A percentile compares a stretch with the other conserved stretches of the same genome.
Evolutionary conservation across 2,113 vertebrate genomes (phyloP).

Genomic region (Leptobrachium ailaonicum): DNA sequence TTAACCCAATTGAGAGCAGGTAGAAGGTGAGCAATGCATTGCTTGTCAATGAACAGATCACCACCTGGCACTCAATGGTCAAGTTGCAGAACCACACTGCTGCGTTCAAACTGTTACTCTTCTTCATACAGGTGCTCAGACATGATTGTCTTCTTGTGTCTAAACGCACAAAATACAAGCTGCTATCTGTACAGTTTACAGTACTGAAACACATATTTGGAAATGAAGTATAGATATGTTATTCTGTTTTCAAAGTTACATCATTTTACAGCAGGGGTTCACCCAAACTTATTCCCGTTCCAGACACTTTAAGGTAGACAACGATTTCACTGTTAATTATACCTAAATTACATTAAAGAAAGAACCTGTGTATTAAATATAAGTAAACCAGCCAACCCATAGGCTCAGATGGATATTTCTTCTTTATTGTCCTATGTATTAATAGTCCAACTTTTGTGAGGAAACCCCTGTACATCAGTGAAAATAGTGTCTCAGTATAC

Average conservation of each 20-base stretch:
- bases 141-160: slow-evolving; percentile 98
- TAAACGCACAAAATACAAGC: slow-evolving; percentile 86
- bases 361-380: slow-evolving; percentile 67
- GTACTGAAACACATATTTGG: slow-evolving; percentile 96
- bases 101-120: slow-evolving; percentile 75
- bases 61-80: background rate
- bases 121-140: slow-evolving; percentile 79
- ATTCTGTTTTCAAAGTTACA: slow-evolving; percentile 98
- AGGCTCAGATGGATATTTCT: slow-evolving; percentile 74
- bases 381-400: slow-evolving; percentile 81
- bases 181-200: slow-evolving; percentile 91
- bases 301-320: slow-evolving; percentile 83
- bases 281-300: slow-evolving; percentile 75
- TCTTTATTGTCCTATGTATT: slow-evolving; percentile 55
- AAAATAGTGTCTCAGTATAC: slow-evolving; percentile 80
- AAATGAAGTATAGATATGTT: slow-evolving; percentile 97
- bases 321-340: slow-evolving; percentile 75
- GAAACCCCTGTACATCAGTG: slow-evolving; percentile 79
- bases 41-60: background rate
- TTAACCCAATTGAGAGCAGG: slow-evolving; percentile 50
- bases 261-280: slow-evolving; percentile 93
- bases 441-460: slow-evolving; percentile 60
- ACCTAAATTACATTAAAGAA: slow-evolving; percentile 80
- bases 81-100: slow-evolving; percentile 71
- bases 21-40: background rate